A percentile compares a stretch with the other conserved stretches of the same genome.
Evolutionary conservation across 1,140 invertebrate genomes (phyloP).

Genomic region (Euborellia annulipes): DNA sequence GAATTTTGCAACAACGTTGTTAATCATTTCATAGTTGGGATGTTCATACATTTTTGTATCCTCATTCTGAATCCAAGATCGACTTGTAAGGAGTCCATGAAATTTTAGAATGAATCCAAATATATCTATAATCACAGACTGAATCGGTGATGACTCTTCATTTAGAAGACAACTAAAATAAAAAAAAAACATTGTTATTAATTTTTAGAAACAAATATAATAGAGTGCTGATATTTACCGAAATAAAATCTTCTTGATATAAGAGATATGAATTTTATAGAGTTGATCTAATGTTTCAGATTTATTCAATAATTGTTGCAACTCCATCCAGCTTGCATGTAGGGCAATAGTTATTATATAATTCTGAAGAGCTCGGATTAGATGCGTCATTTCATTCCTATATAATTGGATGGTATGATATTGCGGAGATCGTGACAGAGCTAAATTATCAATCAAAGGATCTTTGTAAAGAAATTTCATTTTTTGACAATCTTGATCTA

Average conservation of each 20-base stretch:
- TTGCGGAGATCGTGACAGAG: constrained; percentile 34
- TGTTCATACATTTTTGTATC: constrained; percentile 16
- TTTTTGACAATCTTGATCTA: constrained; percentile 43
- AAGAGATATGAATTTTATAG: constrained; percentile 46
- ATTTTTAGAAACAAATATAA: not conserved
- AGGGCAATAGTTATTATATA: constrained; percentile 54
- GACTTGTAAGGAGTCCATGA: constrained; percentile 34
- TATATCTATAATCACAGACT: constrained; percentile 44
- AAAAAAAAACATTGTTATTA: constrained; percentile 8
- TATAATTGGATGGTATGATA: constrained; percentile 44
- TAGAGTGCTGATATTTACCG: constrained; percentile 23
- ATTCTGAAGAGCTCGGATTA: constrained; percentile 51
- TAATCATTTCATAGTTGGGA: constrained; percentile 24
- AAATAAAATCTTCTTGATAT: constrained; percentile 52
- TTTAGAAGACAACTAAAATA: constrained; percentile 48
- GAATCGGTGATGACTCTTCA: constrained; percentile 42
- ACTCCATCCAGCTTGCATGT: constrained; percentile 48
- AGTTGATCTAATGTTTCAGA: constrained; percentile 47
- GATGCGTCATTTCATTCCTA: constrained; percentile 53
- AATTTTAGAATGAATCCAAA: constrained; percentile 54
- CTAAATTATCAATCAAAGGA: constrained; percentile 25
- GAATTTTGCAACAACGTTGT: constrained; percentile 27
- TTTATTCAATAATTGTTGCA: constrained; percentile 43
- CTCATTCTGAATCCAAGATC: constrained; percentile 18
- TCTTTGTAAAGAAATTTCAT: constrained; percentile 34